Evolutionary conservation across 1,140 invertebrate genomes (phyloP), one percentile per base, ranked within the genome.

Genomic region (Galleria mellonella): DNA sequence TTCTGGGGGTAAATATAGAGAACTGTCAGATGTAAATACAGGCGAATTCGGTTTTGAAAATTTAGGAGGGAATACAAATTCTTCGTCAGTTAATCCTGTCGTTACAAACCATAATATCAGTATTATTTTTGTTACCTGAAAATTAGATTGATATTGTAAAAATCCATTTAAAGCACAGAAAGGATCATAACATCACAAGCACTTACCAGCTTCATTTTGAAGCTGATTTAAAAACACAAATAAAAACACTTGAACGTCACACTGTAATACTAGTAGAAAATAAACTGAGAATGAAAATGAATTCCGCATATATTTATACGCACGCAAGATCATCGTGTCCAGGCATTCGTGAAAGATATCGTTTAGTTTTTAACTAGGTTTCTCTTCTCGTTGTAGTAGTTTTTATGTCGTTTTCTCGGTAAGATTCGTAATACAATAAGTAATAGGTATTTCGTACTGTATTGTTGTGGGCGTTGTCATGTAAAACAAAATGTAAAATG

Each of bases 241-340:
- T 33, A 15, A 42, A 32, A 32, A 11, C 14, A 31, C 11, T 15
- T 17, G 32, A 35, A 71, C 77, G 75, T 78, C 65, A 79, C 71
- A 62, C 67, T 66, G 55, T 60, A 49, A 36, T 74, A 74, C 62
- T 58, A 55, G 60, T 67, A 64, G 62, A 76, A 72, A 81, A 68
- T 69, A 64, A 41, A 85, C 77, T 85, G 68, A 72, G 74, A 82
- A 82, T 83, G 82, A 85, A 83, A 85, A 71, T 76, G 77, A 83
- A 85, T 83, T 78, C 79, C 76, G 72, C 71, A 81, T 83, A 82
- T 60, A 83, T 83, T 83, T 85, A 85, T 85, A 83, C 55, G 62
- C 78, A 83, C 77, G 82, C 75, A 59, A 74, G 32, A 43, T 54
- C 17, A 29, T 44, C 47, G 65, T 73, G 62, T 56, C 54, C 73